Percentiles rank a stretch among this genome's conserved stretches.
These are phyloP conservation scores for Amphimallon solstitiale DNA, from an alignment of 2,888 invertebrate genomes.

Conservation along the genomic window DNA sequence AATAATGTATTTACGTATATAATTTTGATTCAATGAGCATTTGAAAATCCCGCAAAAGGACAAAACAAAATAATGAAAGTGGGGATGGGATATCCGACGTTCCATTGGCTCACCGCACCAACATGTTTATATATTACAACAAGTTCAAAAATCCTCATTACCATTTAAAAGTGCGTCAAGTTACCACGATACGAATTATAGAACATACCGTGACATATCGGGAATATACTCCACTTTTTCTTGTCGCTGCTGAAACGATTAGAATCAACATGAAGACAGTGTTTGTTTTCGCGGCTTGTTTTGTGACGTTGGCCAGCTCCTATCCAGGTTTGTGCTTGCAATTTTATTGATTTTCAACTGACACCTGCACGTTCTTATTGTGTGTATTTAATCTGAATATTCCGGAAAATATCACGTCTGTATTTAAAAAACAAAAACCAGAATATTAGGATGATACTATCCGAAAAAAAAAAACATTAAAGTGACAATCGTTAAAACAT, in stretches of 20 bases:
- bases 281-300: slow-evolving; percentile 20
- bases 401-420: neutral
- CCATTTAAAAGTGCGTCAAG: slow-evolving; percentile 22
- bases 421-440: no score
- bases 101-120: neutral
- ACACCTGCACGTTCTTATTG: no score
- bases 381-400: no score
- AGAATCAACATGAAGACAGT: slow-evolving; percentile 33
- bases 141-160: slow-evolving; percentile 32
- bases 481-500: no score
- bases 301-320: slow-evolving; percentile 21
- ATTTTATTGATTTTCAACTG: slow-evolving; percentile 36
- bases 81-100: no score
- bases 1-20: no score
- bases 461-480: no score
- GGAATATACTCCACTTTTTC: neutral
- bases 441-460: no score
- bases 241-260: neutral
- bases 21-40: neutral
- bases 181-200: slow-evolving; percentile 2
- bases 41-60: slow-evolving; percentile 25
- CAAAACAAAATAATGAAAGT: slow-evolving; percentile 12
- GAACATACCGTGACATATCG: neutral
- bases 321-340: slow-evolving; percentile 32
- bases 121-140: slow-evolving; percentile 23